phyloP scores from a whole-genome alignment of 2,888 invertebrate genomes.

The Poecilobothrus nobilitatus region DNA sequence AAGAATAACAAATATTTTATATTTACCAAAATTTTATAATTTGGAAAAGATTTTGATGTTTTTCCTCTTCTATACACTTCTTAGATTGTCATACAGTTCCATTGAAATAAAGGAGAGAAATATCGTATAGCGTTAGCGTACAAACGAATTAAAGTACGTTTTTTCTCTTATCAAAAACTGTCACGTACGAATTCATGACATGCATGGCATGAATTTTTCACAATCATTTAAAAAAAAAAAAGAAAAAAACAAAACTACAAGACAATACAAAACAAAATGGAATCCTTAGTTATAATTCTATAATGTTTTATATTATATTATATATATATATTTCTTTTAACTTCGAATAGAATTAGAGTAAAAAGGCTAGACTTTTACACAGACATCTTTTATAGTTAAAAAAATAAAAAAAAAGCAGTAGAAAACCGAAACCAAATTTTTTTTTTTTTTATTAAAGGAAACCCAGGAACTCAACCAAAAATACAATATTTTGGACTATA shows the following conservation, averaged over 20 bases:
- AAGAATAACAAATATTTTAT: too few relatives aligned
- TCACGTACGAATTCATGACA: conserved; percentile 1
- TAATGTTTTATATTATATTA: background rate
- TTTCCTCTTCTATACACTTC: too few relatives aligned
- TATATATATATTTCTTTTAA: background rate
- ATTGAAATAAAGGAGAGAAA: too few relatives aligned
- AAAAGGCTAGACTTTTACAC: background rate
- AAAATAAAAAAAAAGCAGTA: background rate
- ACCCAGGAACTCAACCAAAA: background rate
- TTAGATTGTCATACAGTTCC: too few relatives aligned
- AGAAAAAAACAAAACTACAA: background rate
- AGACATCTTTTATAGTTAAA: background rate
- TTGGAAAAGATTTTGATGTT: background rate
- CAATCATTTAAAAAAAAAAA: background rate
- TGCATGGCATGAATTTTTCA: background rate
- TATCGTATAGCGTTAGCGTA: background rate
- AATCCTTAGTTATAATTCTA: background rate
- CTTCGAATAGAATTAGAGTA: background rate
- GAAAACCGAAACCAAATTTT: too few relatives aligned
- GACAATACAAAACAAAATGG: background rate
- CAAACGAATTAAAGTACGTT: background rate
- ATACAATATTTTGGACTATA: background rate
- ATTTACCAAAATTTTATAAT: conserved; percentile 1
- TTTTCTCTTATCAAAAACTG: background rate
- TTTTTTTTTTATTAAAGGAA: background rate